Percentiles rank a stretch among this genome's conserved stretches.
Evolutionary conservation across 23 tunicate genomes (phyloP).

Genomic region (Phallusia fumigata): DNA sequence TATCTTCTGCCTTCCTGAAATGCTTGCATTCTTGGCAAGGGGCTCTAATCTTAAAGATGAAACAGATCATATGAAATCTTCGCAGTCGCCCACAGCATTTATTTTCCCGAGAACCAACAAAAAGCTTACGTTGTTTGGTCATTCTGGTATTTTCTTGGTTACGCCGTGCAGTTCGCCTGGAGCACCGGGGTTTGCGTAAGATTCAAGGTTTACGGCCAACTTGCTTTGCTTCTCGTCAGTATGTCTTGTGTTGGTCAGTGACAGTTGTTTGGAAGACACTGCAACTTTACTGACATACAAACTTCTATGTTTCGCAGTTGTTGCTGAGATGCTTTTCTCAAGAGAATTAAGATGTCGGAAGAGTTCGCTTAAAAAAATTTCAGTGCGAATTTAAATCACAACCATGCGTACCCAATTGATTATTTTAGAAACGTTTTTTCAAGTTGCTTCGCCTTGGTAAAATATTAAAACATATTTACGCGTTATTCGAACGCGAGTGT

Average conservation of each 20-base stretch:
- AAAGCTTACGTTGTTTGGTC: conserved; percentile 8
- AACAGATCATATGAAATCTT: too few species aligned
- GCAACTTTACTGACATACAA: neutral
- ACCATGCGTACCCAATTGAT: too few species aligned
- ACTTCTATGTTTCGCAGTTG: neutral
- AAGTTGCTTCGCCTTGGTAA: too few species aligned
- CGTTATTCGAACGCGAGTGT: too few species aligned
- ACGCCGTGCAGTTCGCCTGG: conserved; percentile 10
- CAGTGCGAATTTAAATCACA: too few species aligned
- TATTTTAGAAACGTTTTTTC: too few species aligned
- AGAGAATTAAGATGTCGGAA: too few species aligned
- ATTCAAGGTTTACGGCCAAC: neutral
- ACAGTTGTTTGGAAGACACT: neutral
- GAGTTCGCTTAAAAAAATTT: too few species aligned
- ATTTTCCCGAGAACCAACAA: conserved; percentile 6
- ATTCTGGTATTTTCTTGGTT: neutral
- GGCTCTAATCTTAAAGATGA: too few species aligned
- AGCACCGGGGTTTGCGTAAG: conserved; percentile 3
- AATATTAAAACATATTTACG: too few species aligned
- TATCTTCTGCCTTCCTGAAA: too few species aligned
- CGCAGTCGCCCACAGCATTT: neutral
- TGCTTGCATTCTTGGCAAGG: too few species aligned
- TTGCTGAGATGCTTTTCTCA: neutral
- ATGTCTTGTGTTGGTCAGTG: neutral
- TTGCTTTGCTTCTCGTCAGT: neutral